Percentiles rank a stretch among this genome's conserved stretches.
phyloP scores from a whole-genome alignment of 2,797 vertebrate genomes.

The Gila robusta region DNA sequence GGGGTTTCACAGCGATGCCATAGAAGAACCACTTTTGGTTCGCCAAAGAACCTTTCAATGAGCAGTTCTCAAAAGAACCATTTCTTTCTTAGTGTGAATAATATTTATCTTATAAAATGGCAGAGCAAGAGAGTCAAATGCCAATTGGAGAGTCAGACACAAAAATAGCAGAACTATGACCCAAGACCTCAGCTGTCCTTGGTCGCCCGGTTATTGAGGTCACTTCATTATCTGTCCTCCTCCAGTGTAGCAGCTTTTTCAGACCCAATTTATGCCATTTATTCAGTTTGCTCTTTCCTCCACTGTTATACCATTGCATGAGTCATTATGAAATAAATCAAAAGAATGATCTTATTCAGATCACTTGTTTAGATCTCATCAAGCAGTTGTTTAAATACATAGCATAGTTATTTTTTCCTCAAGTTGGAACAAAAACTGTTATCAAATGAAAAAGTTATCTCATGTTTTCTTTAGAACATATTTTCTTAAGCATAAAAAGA shows the following conservation, averaged over 20 bases:
- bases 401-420: neutral
- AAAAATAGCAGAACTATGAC: conserved; percentile 38
- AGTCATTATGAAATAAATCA: neutral
- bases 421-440: neutral
- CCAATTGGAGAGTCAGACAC: neutral
- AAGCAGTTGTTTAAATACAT: neutral
- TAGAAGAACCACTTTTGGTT: neutral
- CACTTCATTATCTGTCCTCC: conserved; percentile 58
- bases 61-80: neutral
- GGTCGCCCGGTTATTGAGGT: conserved; percentile 69
- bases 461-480: neutral
- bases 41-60: neutral
- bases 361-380: neutral
- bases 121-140: conserved; percentile 37
- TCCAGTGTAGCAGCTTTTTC: conserved; percentile 13
- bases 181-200: conserved; percentile 36
- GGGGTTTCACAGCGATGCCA: neutral
- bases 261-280: neutral
- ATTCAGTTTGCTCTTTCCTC: neutral
- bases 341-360: neutral
- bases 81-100: neutral
- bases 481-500: neutral
- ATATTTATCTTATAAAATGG: neutral
- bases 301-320: neutral
- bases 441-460: neutral